A percentile compares a stretch with the other conserved stretches of the same genome.
phyloP scores from a whole-genome alignment of 2,888 invertebrate genomes.

The Tryphoninae sp. region DNA sequence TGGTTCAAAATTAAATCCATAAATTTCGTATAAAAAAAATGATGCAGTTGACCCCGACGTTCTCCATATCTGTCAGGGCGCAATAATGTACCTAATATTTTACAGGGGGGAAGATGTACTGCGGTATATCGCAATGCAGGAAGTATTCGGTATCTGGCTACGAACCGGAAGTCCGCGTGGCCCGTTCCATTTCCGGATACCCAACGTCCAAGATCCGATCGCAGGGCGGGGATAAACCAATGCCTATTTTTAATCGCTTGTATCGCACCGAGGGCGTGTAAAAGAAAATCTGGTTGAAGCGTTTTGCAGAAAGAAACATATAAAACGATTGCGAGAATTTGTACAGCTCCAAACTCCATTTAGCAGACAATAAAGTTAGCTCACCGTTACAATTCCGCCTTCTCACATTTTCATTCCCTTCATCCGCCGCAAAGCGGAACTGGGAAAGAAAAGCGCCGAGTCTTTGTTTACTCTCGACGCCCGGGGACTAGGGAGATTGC shows the following conservation, averaged over 20 bases:
- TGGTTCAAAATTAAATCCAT: too few species aligned
- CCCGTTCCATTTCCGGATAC: conserved; percentile 34
- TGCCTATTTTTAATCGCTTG: not conserved
- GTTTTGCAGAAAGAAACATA: conserved; percentile 12
- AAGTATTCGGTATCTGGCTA: conserved; percentile 55
- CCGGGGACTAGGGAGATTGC: conserved; percentile 7
- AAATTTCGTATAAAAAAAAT: too few species aligned
- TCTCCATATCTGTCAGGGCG: too few species aligned
- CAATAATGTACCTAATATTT: not conserved
- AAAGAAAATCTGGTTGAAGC: conserved; percentile 2
- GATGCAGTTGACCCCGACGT: too few species aligned
- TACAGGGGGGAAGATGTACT: not conserved
- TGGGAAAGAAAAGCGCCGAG: not conserved
- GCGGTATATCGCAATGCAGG: conserved; percentile 60
- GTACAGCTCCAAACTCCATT: conserved; percentile 4
- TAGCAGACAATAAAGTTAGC: conserved; percentile 7
- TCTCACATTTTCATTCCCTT: not conserved
- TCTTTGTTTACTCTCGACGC: conserved; percentile 19
- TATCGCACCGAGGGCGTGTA: not conserved
- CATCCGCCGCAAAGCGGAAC: conserved; percentile 3
- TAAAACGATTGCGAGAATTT: conserved; percentile 26
- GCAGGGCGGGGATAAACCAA: conserved; percentile 35
- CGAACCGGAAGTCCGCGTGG: conserved; percentile 62
- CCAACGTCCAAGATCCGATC: conserved; percentile 15
- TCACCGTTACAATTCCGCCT: conserved; percentile 2